Conservation (phyloP, 2,888 invertebrate species). For the Caenorhabditis sinica region DNA sequence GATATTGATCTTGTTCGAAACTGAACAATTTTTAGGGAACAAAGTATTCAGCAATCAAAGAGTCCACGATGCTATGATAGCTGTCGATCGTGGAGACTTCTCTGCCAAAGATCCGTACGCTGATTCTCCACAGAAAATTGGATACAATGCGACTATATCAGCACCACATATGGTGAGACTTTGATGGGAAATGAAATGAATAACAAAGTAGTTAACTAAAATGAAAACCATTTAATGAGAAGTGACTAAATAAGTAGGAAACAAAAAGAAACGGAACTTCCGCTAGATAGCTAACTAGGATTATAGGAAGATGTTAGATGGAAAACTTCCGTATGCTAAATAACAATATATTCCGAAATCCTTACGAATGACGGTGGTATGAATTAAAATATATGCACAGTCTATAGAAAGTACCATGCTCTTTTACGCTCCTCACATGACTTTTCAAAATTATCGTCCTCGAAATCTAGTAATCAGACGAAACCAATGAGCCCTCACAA, state of each 20-base stretch:
- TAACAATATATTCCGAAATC: too few species aligned
- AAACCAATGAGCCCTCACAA: slow-evolving; percentile 8
- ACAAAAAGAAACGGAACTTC: neutral
- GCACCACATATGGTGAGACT: slow-evolving; percentile 94
- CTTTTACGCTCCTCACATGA: too few species aligned
- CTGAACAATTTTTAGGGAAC: slow-evolving; percentile 87
- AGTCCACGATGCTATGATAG: slow-evolving; percentile 90
- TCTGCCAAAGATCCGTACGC: slow-evolving; percentile 89
- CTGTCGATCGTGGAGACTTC: slow-evolving; percentile 92
- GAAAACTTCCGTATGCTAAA: too few species aligned
- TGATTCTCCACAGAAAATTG: slow-evolving; percentile 94
- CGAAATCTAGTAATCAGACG: neutral
- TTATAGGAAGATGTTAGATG: neutral
- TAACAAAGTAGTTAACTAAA: neutral
- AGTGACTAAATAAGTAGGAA: neutral
- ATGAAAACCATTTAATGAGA: neutral
- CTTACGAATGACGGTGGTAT: too few species aligned
- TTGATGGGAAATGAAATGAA: neutral
- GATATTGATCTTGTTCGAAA: neutral
- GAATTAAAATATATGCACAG: too few species aligned
- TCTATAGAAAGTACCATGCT: too few species aligned
- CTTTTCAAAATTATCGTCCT: too few species aligned
- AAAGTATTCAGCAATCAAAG: slow-evolving; percentile 89
- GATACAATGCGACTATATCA: slow-evolving; percentile 95
- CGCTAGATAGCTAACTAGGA: neutral